These are phyloP conservation scores for Drosophila mimica DNA, from an alignment of 2,888 invertebrate species.

Conservation along the genomic window DNA sequence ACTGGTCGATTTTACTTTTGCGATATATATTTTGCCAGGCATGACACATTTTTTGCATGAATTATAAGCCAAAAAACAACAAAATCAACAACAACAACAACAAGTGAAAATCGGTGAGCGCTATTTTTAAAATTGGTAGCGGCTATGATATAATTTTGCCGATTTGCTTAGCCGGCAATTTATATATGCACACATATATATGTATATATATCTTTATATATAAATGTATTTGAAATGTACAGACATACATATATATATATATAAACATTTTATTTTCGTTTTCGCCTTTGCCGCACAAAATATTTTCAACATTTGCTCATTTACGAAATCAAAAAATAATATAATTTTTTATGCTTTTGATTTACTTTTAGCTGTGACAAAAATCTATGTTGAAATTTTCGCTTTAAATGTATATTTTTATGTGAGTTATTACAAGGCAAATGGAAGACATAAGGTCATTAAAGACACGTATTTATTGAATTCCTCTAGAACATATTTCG, in stretches of 20 bases:
- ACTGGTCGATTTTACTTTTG: conserved; percentile 40
- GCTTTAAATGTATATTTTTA: conserved; percentile 19
- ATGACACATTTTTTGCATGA: conserved; percentile 70
- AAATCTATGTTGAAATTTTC: conserved; percentile 48
- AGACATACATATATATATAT: conserved; percentile 15
- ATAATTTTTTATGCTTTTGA: conserved; percentile 18
- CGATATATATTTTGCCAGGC: conserved; percentile 54
- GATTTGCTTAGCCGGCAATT: conserved; percentile 73
- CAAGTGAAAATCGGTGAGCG: conserved; percentile 48
- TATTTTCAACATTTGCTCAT: conserved; percentile 66
- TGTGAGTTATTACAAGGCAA: conserved; percentile 57
- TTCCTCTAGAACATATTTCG: conserved; percentile 13
- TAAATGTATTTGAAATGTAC: conserved; percentile 14
- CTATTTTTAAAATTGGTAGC: conserved; percentile 76
- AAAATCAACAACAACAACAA: conserved; percentile 14
- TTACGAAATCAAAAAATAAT: conserved; percentile 25
- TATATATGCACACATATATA: conserved; percentile 25
- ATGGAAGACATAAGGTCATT: conserved; percentile 38
- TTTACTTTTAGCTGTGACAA: conserved; percentile 58
- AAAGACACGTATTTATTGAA: conserved; percentile 5
- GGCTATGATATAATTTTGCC: conserved; percentile 76
- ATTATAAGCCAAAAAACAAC: conserved; percentile 38
- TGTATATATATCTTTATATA: conserved; percentile 6
- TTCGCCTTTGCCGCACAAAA: conserved; percentile 63
- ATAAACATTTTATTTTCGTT: conserved; percentile 62